Conservation (phyloP, 35 echinoderm and acorn worm species). For the Strongylocentrotus purpuratus region DNA sequence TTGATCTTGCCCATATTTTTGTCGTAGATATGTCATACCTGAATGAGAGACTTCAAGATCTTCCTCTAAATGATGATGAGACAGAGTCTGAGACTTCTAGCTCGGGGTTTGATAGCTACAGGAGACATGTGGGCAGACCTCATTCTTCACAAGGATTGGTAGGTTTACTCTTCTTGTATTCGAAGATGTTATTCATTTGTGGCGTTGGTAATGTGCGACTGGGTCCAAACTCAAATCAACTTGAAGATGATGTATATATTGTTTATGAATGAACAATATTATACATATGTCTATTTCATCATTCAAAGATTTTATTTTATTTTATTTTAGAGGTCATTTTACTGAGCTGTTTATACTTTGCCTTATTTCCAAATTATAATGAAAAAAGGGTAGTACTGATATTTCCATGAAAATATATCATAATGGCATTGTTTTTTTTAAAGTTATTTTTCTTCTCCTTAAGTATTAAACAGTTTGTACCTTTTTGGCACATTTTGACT, state of each 20-base stretch:
- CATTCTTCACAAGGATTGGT: slow-evolving; percentile 45
- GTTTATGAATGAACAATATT: not conserved
- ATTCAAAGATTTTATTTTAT: too few species aligned
- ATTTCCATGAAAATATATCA: too few species aligned
- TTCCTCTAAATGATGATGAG: slow-evolving; percentile 57
- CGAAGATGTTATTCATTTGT: not conserved
- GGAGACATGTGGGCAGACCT: not conserved
- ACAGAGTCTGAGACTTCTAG: slow-evolving; percentile 66
- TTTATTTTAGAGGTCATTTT: not conserved
- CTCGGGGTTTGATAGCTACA: not conserved
- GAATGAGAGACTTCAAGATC: slow-evolving; percentile 57
- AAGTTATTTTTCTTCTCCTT: too few species aligned
- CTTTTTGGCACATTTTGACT: too few species aligned
- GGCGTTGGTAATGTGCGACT: not conserved
- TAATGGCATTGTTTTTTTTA: too few species aligned
- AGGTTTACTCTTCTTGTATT: not conserved
- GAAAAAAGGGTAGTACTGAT: too few species aligned
- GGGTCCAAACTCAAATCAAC: not conserved
- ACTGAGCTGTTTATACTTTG: too few species aligned
- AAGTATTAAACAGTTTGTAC: too few species aligned
- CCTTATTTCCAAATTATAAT: too few species aligned
- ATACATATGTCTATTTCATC: not conserved
- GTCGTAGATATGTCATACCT: slow-evolving; percentile 63
- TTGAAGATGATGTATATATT: not conserved
- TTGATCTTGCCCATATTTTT: not conserved